Evolutionary conservation across 2,797 vertebrate species (phyloP).

Genomic region (Pseudopleuronectes americanus): DNA sequence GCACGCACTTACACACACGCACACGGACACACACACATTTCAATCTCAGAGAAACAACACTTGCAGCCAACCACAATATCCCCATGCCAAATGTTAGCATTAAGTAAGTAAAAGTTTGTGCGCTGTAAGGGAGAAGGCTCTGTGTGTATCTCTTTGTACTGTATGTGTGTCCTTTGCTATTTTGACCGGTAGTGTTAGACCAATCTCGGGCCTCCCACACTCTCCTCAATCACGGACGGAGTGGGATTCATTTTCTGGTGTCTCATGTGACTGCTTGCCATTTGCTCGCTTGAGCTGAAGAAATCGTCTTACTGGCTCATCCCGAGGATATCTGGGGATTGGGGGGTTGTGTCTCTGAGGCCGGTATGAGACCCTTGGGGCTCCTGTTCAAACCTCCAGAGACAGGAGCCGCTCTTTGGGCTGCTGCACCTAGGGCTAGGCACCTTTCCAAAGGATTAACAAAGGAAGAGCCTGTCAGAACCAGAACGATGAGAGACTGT

Average conservation of each 20-base stretch:
- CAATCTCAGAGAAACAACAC: slow-evolving; percentile 12
- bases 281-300: slow-evolving; percentile 7
- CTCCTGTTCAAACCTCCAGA: slow-evolving; percentile 62
- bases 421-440: slow-evolving; percentile 23
- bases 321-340: slow-evolving; percentile 62
- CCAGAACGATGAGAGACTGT: slow-evolving; percentile 23
- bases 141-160: slow-evolving; percentile 3
- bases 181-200: slow-evolving; percentile 15
- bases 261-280: slow-evolving; percentile 30
- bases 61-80: slow-evolving; percentile 45
- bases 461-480: slow-evolving; percentile 28
- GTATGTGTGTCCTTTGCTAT: slow-evolving; percentile 11
- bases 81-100: slow-evolving; percentile 60
- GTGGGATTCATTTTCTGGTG: neutral
- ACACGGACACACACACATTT: slow-evolving; percentile 13
- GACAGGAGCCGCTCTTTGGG: slow-evolving; percentile 31
- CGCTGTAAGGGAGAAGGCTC: slow-evolving; percentile 9
- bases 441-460: slow-evolving; percentile 64
- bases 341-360: slow-evolving; percentile 44
- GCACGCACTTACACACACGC: slow-evolving; percentile 18
- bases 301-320: slow-evolving; percentile 54
- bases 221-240: slow-evolving; percentile 29
- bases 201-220: slow-evolving; percentile 14
- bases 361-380: slow-evolving; percentile 39
- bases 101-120: slow-evolving; percentile 56